Conservation (phyloP, 2,113 vertebrate species). For the Entosphenus tridentatus region DNA sequence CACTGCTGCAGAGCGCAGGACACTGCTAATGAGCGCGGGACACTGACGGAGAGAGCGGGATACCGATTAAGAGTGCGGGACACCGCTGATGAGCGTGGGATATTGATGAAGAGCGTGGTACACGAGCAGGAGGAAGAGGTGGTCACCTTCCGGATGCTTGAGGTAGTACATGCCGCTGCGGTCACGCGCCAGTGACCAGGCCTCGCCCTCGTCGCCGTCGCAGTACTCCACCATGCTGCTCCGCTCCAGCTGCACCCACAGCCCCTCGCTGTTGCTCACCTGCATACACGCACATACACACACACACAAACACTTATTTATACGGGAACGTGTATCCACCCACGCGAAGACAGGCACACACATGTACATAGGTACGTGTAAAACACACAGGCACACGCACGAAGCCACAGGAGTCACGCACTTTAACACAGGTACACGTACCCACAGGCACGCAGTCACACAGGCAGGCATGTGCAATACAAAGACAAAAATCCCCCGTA, state of each 20-base stretch:
- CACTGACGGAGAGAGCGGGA: no score
- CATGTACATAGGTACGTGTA: background rate
- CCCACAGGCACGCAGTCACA: no score
- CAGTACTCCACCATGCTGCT: conserved; percentile 98
- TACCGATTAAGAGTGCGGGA: no score
- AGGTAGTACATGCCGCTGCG: conserved; percentile 90
- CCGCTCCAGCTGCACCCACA: conserved; percentile 96
- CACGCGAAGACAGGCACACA: background rate
- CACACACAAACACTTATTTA: background rate
- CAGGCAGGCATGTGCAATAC: no score
- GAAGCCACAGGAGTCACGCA: no score
- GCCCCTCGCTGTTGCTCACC: conserved; percentile 90
- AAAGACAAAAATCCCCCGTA: no score
- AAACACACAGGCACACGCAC: background rate
- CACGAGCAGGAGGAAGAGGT: no score
- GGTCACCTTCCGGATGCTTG: conserved; percentile 75
- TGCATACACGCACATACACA: conserved; percentile 17
- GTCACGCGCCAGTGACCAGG: conserved; percentile 91
- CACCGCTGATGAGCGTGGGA: no score
- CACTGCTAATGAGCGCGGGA: no score
- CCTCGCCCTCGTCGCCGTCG: conserved; percentile 94
- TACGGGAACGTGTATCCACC: background rate
- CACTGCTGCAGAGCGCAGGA: no score
- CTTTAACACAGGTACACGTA: no score
- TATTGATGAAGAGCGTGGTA: no score